Evolutionary conservation across 2,113 vertebrate genomes (phyloP), one percentile per base, ranked within the genome.

Genomic region (Lepus timidus): DNA sequence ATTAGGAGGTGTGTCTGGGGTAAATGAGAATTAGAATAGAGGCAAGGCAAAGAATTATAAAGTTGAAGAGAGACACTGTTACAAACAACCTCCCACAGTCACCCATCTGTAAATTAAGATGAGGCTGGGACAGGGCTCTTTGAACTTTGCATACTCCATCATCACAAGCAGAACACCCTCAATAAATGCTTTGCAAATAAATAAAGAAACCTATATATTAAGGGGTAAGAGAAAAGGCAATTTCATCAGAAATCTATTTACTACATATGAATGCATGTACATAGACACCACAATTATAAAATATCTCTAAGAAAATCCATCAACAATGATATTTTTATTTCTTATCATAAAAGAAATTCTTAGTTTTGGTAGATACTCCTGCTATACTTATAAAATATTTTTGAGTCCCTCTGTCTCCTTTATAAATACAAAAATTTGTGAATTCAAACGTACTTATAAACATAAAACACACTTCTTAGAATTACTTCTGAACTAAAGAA

Each of bases 331-430:
- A 91, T 79, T 91, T 83, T 23, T 22, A 91, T 62, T 91, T 85
- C 12, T 94, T 70, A 64, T 23, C n/a, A 65, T 93, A 80, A 92
- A 86, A 76, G 17, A 76, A 95, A 88, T 71, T 75, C 31, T 88
- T 76, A 25, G 8, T 90, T 80, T 95, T 39, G 91, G 33, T 74
- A 88, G 55, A 96, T 20, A 65, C 9, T 83, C 90, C 44, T 67
- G n/a, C 73, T 96, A 36, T 85, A 90, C 80, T 85, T 44, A 68
- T 22, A 81, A 86, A 97, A 49, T 58, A 44, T 90, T 85, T 85
- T 85, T 92, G 9, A 44, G 64, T 65, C 49, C 71, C 70, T 79
- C 29, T 33, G 44, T 88, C 55, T 73, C 36, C 25, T 75, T 16
- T 62, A 33, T n/a, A 75, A 90, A 88, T 85, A 36, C 36, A 36